phyloP scores from a whole-genome alignment of 2,888 invertebrate species.

The Urechis unicinctus region DNA sequence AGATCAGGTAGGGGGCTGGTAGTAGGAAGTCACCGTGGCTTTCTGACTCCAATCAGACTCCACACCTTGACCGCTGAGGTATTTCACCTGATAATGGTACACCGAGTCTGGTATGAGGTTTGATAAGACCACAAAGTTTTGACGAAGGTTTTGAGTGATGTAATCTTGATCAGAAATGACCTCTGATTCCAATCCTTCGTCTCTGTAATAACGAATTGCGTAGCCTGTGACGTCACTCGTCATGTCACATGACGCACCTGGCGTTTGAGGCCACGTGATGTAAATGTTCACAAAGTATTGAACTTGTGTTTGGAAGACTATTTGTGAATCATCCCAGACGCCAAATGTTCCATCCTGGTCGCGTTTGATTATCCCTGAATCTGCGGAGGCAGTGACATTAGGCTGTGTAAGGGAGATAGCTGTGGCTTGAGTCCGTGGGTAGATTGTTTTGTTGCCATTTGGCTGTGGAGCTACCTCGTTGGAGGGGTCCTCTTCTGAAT shows the following conservation, averaged over 20 bases:
- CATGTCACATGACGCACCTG: neutral
- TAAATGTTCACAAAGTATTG: slow-evolving; percentile 4
- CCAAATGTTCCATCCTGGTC: too few species aligned
- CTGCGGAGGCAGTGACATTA: too few species aligned
- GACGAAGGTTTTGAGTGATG: slow-evolving; percentile 1
- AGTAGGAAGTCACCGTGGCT: slow-evolving; percentile 4
- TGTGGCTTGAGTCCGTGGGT: too few species aligned
- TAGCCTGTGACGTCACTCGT: neutral
- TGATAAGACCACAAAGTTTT: slow-evolving; percentile 62
- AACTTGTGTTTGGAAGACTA: neutral
- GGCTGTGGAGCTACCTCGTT: too few species aligned
- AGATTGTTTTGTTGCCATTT: too few species aligned
- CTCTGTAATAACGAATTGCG: slow-evolving; percentile 3
- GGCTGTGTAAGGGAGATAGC: too few species aligned
- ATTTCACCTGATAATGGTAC: slow-evolving; percentile 83
- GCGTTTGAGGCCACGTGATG: slow-evolving; percentile 6
- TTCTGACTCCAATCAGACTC: slow-evolving; percentile 8
- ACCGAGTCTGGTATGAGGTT: slow-evolving; percentile 72
- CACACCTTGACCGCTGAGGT: neutral
- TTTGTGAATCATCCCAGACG: neutral
- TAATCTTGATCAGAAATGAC: neutral
- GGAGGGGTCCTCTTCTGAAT: too few species aligned
- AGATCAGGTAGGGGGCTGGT: neutral
- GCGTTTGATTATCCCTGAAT: too few species aligned
- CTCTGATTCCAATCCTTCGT: slow-evolving; percentile 1